Base-by-base conservation (phyloP, 1,140 invertebrate species). In the Caerostris extrusa region DNA sequence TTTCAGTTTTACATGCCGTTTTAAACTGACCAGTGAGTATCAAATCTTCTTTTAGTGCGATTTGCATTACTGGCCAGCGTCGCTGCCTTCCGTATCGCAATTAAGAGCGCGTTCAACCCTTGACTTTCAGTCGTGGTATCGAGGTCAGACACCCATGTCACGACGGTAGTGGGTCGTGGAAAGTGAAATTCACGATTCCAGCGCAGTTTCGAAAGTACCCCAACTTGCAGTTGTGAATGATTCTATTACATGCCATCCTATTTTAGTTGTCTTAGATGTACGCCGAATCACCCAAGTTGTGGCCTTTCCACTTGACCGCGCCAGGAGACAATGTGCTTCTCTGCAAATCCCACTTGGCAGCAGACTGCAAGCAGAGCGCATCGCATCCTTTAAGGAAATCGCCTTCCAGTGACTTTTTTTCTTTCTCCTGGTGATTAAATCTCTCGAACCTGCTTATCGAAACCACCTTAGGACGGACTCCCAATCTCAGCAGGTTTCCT, bases 41-140 rank as follows among this genome's bases (percentile, higher is more conserved):
- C 34, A 34, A 34, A 34, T 34, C 34, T 34, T 34, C 34, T 34
- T 34, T 34, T 34, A 34, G 34, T 34, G 34, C 34, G 34, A 34
- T 34, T 34, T 34, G 34, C 34, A 2, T 34, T 34, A 34, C 34
- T 34, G 34, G 34, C 34, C 34, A 34, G 34, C 34, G 34, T 34
- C 34, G 34, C 34, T 34, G 34, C 34, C 71, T 77, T 77, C 34
- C 71, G 71, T 77, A 77, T 77, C 71, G 12, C 71, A 77, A 77
- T 77, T 77, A 77, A 77, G 19, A 77, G 71, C 71, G 71, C 71
- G 34, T 77, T 77, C 71, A 77, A 77, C 71, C 71, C 50, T 77
- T 77, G 71, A 77, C 71, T 77, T 77, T 77, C 71, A 77, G 71
- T 53, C 71, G 71, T 77, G 71, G 71, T 77, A 77, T 77, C 50